Conservation (phyloP, 2,113 vertebrate genomes). For the Chrysemys picta region DNA sequence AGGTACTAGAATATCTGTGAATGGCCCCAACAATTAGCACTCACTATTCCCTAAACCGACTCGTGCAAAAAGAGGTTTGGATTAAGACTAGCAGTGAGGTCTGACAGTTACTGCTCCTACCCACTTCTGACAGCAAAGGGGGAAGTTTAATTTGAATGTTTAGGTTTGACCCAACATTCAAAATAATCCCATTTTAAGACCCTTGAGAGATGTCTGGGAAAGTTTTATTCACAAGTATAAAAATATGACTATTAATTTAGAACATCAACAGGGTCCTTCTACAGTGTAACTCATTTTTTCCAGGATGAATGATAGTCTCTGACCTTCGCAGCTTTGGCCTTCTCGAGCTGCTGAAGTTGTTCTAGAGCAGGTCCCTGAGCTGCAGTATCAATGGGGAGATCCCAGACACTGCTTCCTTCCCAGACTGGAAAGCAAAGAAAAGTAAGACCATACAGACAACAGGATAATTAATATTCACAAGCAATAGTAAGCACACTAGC, state of each 20-base stretch:
- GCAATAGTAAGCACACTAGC: conserved; percentile 35
- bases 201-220: not conserved
- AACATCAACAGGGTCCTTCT: not conserved
- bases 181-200: not conserved
- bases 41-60: not conserved
- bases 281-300: conserved; percentile 39
- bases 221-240: not conserved
- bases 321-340: conserved; percentile 91
- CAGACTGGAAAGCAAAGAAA: conserved; percentile 83
- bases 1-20: not conserved
- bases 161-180: not conserved
- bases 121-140: not conserved
- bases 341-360: conserved; percentile 97
- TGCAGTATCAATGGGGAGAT: conserved; percentile 93
- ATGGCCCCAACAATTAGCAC: not conserved
- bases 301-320: conserved; percentile 41
- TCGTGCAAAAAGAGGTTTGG: not conserved
- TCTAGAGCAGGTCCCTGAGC: conserved; percentile 91
- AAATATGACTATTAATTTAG: not conserved
- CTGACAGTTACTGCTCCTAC: not conserved
- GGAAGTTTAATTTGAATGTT: not conserved
- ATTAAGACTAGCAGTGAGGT: not conserved
- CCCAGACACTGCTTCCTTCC: conserved; percentile 98
- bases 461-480: conserved; percentile 14
- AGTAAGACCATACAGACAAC: conserved; percentile 10